phyloP scores from a whole-genome alignment of 1,140 invertebrate species.

The Aphidius gifuensis region DNA sequence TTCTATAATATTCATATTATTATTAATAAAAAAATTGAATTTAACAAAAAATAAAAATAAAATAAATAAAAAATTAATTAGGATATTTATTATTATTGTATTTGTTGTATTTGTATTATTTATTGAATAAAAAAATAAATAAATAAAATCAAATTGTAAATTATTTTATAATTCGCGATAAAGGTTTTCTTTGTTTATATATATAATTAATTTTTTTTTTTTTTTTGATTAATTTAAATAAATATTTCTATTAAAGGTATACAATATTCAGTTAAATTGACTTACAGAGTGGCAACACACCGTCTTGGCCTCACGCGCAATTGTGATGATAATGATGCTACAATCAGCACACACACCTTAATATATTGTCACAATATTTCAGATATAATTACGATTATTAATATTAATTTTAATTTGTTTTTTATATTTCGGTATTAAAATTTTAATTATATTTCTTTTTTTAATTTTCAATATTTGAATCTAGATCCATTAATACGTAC shows the following conservation, averaged over 20 bases:
- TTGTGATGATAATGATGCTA: slow-evolving; percentile 54
- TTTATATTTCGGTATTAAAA: slow-evolving; percentile 37
- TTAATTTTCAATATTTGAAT: neutral
- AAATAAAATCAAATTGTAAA: neutral
- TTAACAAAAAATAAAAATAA: neutral
- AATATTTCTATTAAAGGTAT: slow-evolving; percentile 41
- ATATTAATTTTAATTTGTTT: neutral
- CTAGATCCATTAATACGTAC: slow-evolving; percentile 6
- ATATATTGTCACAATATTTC: slow-evolving; percentile 35
- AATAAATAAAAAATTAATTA: neutral
- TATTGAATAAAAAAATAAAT: slow-evolving; percentile 1
- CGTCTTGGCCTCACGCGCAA: slow-evolving; percentile 52
- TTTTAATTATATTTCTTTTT: neutral
- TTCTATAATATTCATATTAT: neutral
- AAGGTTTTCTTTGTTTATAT: slow-evolving; percentile 13
- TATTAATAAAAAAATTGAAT: neutral
- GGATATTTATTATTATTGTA: no score
- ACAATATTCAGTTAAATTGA: slow-evolving; percentile 47
- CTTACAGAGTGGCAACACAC: slow-evolving; percentile 54
- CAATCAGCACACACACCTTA: slow-evolving; percentile 55
- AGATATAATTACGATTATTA: slow-evolving; percentile 26
- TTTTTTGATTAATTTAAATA: neutral
- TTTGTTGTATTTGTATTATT: no score
- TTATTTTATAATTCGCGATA: slow-evolving; percentile 4
- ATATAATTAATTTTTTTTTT: neutral